Base-by-base conservation (phyloP, 2,888 invertebrate genomes). In the Caenorhabditis macrosperma region DNA sequence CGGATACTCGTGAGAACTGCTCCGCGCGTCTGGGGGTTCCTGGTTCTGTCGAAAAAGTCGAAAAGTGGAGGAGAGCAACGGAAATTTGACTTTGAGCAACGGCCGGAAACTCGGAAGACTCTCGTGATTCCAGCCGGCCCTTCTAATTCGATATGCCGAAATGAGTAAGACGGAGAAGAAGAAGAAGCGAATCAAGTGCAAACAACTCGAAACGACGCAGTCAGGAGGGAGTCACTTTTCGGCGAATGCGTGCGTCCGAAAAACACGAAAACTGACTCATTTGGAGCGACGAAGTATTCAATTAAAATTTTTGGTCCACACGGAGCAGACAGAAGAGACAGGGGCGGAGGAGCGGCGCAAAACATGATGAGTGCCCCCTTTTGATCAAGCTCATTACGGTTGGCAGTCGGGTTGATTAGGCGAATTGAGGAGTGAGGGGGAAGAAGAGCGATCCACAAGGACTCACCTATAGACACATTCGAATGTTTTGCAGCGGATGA, bases 391-490 rank as follows among this genome's bases (percentile, higher is more conserved):
- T 61, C 24, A 69, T 69, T 69, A 50, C 10, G 28, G 60, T 69
- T 54, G 3, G 33, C 24, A 12, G 48, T 30, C 30, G n/a, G 20
- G 10, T 17, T 69, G 48, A 60, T 61, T 69, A 61, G 69, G 69
- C 60, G 30, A 69, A 69, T 69, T 33, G 28, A 10, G 41, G 15
- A 46, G 55, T 12, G 44, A 15, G 46, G 15, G 55, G 60, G 33
- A 55, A 33, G 33, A 33, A 33, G 33, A 33, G 33, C 33, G n/a
- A n/a, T n/a, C n/a, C n/a, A n/a, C n/a, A 33, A 33, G 38, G 12
- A 57, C 72, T 64, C 22, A 72, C 72, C 50, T 72, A 72, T 72
- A 72, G 9, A 72, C 63, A 26, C 72, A 72, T 72, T 72, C 61
- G 38, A 72, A 24, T 22, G 72, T 61, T 20, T 44, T 63, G 52